Base-by-base conservation (phyloP, 2,113 vertebrate species). In the Ameiurus melas region DNA sequence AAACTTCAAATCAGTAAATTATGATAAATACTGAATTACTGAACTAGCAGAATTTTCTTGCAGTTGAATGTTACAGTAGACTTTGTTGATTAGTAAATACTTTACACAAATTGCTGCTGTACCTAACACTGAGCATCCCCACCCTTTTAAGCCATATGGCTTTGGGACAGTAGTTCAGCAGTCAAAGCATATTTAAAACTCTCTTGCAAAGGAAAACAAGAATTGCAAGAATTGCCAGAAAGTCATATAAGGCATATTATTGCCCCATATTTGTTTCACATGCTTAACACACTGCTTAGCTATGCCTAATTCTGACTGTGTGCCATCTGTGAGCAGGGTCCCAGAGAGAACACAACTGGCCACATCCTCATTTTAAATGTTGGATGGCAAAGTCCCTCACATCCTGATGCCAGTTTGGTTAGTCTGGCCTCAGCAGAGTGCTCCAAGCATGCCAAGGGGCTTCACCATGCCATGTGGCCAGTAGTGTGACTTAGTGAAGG, bases 61-160 rank as follows among this genome's bases (percentile, higher is more conserved):
- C 25, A n/a, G 27, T 79, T 79, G 47, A 53, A 19, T 55, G 47
- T 30, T 12, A 57, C 16, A 57, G n/a, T 36, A 33, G n/a, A 33
- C 53, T 27, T 33, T 81, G 20, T 58, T 33, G n/a, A 80, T 33
- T 33, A 4, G 78, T 80, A 80, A 30, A 33, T 20, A 57, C 43
- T 27, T 9, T 75, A 75, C 71, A 25, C 30, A 79, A 83, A 60
- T 36, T 47, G 14, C 57, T 36, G 16, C 33, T 77, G 27, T 70
- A 85, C 68, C 80, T 25, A 62, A 85, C 83, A 87, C 78, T 55
- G n/a, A 75, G 39, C 36, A 78, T 85, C 43, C n/a, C 30, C 43
- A 78, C 85, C 73, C 3, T 60, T 84, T 43, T 78, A 71, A 86
- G 60, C 62, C 84, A 90, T 90, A 86, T 88, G 84, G 87, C 47